Evolutionary conservation across 2,797 vertebrate genomes (phyloP).

Genomic region (Parotocinclus haroldoi): DNA sequence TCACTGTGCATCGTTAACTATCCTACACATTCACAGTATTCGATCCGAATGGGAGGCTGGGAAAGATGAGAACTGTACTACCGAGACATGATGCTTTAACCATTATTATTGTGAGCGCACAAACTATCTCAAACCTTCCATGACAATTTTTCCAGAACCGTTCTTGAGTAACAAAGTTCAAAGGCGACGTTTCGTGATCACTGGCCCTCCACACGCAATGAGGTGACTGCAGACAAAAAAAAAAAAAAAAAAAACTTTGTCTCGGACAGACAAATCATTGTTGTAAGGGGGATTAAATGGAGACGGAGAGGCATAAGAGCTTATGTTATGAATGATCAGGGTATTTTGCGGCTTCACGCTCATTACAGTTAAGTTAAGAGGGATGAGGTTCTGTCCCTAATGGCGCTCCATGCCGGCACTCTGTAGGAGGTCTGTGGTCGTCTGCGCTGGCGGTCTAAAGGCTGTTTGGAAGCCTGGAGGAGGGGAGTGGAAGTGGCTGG

Average conservation of each 20-base stretch:
- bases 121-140: conserved; percentile 15
- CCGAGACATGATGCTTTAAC: conserved; percentile 10
- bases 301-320: conserved; percentile 61
- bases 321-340: conserved; percentile 73
- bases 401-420: conserved; percentile 96
- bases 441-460: conserved; percentile 98
- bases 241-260: no score
- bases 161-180: background rate
- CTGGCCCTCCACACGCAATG: conserved; percentile 1
- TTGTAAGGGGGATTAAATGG: background rate
- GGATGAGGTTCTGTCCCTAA: conserved; percentile 77
- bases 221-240: conserved; percentile 33
- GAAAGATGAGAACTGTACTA: conserved; percentile 24
- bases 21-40: conserved; percentile 40
- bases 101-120: conserved; percentile 28
- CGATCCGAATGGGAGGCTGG: conserved; percentile 28
- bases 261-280: conserved; percentile 60
- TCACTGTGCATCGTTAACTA: conserved; percentile 10
- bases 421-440: conserved; percentile 98
- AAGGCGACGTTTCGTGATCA: no score
- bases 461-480: conserved; percentile 97
- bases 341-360: conserved; percentile 73
- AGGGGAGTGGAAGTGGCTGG: conserved; percentile 92
- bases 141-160: conserved; percentile 2
- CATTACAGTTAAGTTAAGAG: conserved; percentile 56